A percentile compares a stretch with the other conserved stretches of the same genome.
These are phyloP conservation scores for Heterotilapia buettikoferi DNA, from an alignment of 2,113 vertebrate species.

Conservation along the genomic window DNA sequence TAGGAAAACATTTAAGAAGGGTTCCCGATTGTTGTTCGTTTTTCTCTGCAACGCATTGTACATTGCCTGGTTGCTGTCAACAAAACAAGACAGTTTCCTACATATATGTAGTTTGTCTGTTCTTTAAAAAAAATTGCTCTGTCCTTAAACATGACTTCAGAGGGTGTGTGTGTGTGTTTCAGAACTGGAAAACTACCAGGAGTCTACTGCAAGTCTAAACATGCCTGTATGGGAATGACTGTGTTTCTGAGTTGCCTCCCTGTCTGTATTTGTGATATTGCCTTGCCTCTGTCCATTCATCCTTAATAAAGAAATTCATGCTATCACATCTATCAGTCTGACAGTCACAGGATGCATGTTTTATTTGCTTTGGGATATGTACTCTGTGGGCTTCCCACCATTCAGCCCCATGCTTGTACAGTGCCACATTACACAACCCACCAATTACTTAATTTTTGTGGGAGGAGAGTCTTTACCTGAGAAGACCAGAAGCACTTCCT, in stretches of 20 bases:
- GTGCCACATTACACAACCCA: neutral
- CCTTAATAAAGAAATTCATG: neutral
- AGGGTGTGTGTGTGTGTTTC: neutral
- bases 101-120: neutral
- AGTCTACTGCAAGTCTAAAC: constrained; percentile 9
- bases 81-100: neutral
- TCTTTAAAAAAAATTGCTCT: neutral
- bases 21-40: neutral
- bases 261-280: neutral
- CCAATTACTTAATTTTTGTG: neutral
- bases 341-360: neutral
- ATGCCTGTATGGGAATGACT: constrained; percentile 2
- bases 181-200: neutral
- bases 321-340: neutral
- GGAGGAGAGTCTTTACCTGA: constrained; percentile 38
- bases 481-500: constrained; percentile 18
- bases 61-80: fast-evolving
- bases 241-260: neutral
- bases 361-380: neutral
- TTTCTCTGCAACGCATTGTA: fast-evolving
- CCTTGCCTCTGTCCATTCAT: neutral
- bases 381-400: neutral
- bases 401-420: neutral
- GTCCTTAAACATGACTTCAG: neutral
- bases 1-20: neutral